Base-by-base conservation (phyloP, 2,888 invertebrate species). In the Pteria penguin region DNA sequence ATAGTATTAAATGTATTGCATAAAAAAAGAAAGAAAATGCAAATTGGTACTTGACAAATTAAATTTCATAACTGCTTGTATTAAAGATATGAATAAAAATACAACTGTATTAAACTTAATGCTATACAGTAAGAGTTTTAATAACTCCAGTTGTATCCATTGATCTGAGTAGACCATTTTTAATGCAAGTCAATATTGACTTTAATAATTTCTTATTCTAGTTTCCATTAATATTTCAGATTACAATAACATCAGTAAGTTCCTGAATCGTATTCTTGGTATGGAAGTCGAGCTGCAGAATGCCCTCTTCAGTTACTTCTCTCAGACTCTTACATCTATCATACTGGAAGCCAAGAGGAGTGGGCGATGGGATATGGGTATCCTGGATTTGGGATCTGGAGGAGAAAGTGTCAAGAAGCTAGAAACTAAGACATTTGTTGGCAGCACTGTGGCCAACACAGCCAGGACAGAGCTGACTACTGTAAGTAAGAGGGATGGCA, bases 241-340 rank as follows among this genome's bases (percentile, higher is more conserved):
- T 89, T 97, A 97, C 93, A 97, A 96, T 93, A 98, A 98, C 92
- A 98, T 99, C 94, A 97, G 97, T 80, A 99, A 99, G 94, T 99
- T 99, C 94, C 94, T 99, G 79, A 99, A 99, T 93, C 92, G 95
- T 68, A 97, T 99, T 89, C 94, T 99, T 78, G 99, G 99, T 36
- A 97, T 99, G 96, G 97, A 97, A 0, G 99, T 99, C 3, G 97
- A 97, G 67, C 93, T 99, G 68, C 99, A 99, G 93, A 99, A 99
- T 93, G 94, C 97, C 63, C 93, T 99, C 2, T 99, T 99, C 93
- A 96, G 97, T 89, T 99, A 98, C 93, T 99, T 99, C 93, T 97
- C 97, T 0, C 97, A 98, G 90, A 98, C 98, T 0, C 94, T 99
- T 79, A 94, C 95, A 27, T 97, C 97, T 0, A 96, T 99, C 73